Percentiles rank a stretch among this genome's conserved stretches.
These are phyloP conservation scores for Argentina silus DNA, from an alignment of 2,797 vertebrate genomes.

Conservation along the genomic window DNA sequence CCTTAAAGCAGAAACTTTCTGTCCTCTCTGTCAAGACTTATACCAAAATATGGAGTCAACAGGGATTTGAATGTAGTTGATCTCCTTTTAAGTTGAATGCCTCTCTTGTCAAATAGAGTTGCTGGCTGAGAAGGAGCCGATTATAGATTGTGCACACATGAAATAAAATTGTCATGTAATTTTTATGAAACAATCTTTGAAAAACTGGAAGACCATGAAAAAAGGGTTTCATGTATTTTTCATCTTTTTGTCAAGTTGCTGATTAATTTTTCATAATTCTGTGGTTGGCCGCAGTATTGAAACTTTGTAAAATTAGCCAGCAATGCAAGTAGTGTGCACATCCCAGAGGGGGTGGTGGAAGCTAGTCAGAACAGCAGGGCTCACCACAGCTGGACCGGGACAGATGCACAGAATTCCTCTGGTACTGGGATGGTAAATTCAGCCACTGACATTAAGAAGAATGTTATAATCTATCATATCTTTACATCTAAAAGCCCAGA, in stretches of 20 bases:
- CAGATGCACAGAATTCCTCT: constrained; percentile 75
- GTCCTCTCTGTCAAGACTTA: background rate
- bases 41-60: constrained; percentile 20
- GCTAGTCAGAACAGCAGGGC: constrained; percentile 55
- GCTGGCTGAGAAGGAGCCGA: constrained; percentile 44
- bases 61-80: constrained; percentile 31
- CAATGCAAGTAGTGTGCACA: constrained; percentile 65
- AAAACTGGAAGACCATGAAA: constrained; percentile 83
- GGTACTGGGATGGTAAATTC: constrained; percentile 58
- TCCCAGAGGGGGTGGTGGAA: constrained; percentile 54
- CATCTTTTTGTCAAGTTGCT: constrained; percentile 83
- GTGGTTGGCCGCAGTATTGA: constrained; percentile 74
- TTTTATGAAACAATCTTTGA: constrained; percentile 82
- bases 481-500: background rate
- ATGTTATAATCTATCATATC: background rate
- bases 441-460: constrained; percentile 19
- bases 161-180: constrained; percentile 79
- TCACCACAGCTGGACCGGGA: constrained; percentile 71
- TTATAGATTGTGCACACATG: constrained; percentile 74
- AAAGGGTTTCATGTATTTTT: constrained; percentile 82
- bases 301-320: constrained; percentile 84
- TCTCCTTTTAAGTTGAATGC: constrained; percentile 37
- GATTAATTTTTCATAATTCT: constrained; percentile 81
- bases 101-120: constrained; percentile 32
- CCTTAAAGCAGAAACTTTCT: background rate